Base-by-base conservation (phyloP, 2,888 invertebrate genomes). In the Oxystoma pomonae region DNA sequence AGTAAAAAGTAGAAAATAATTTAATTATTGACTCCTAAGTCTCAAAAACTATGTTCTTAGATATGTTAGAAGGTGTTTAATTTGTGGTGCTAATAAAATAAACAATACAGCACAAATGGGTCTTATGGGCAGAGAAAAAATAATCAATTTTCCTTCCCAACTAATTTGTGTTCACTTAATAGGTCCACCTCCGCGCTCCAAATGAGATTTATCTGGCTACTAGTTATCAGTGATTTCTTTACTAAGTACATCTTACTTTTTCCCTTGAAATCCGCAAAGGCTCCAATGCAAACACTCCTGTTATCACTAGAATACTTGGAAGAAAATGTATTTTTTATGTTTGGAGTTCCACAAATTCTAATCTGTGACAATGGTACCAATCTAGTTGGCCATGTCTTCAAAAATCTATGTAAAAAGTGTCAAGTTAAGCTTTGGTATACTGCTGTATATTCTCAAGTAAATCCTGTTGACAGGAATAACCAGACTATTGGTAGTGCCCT, bases 321-420 rank as follows among this genome's bases (percentile, higher is more conserved):
- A 59, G 51, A 55, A 55, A 52, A n/a, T 20, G 72, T 9, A 67
- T 69, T 57, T 65, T 70, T 16, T 22, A 65, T 68, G 9, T 75
- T 70, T 65, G 73, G 73, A 9, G 70, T 71, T 18, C 71, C 71
- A 0, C 64, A 68, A 60, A 56, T 20, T 1, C 22, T 72, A 2
- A 70, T 71, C 17, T 63, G 64, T n/a, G 73, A 76, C 57, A 75
- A 74, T 64, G 73, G 74, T 0, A 59, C 59, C 3, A 72, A 73
- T 58, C 74, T 71, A 63, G 53, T 55, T 35, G 59, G 61, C 53
- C 60, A 65, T 16, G 20, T 35, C 35, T 35, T 7, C 12, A 35
- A 35, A 35, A 35, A 35, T 35, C 5, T 35, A 3, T 35, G 35
- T 3, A 35, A 35, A 12, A 35, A 35, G 12, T 35, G 12, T 35